These are phyloP conservation scores for Eledona agricola DNA, from an alignment of 2,888 invertebrate genomes.

Conservation along the genomic window DNA sequence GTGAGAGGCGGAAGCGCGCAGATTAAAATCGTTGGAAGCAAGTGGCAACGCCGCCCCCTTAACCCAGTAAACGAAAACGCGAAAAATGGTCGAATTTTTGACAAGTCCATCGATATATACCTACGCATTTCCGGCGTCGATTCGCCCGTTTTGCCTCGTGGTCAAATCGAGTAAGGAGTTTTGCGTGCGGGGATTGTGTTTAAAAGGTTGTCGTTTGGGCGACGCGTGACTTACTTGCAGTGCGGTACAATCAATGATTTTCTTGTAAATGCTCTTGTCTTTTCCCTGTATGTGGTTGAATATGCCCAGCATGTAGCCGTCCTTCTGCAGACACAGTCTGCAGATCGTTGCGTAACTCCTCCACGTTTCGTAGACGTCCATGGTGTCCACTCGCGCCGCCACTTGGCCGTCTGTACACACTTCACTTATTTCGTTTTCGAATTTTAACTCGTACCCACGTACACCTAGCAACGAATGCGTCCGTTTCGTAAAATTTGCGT, in stretches of 20 bases:
- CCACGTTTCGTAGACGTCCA: slow-evolving; percentile 61
- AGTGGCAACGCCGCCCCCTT: slow-evolving; percentile 17
- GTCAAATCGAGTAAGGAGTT: too few relatives aligned
- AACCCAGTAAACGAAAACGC: background rate
- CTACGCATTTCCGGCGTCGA: too few relatives aligned
- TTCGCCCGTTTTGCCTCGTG: too few relatives aligned
- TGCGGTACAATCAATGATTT: slow-evolving; percentile 62
- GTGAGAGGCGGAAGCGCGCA: too few relatives aligned
- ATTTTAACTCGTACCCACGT: slow-evolving; percentile 31
- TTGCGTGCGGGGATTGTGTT: too few relatives aligned
- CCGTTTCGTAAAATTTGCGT: slow-evolving; percentile 24
- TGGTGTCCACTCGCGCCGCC: slow-evolving; percentile 25
- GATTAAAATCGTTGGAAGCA: background rate
- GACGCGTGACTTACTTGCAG: slow-evolving; percentile 59
- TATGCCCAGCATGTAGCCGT: slow-evolving; percentile 70
- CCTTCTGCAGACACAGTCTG: slow-evolving; percentile 72
- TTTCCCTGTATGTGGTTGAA: slow-evolving; percentile 66
- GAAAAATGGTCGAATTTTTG: slow-evolving; percentile 22
- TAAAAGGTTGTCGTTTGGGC: too few relatives aligned
- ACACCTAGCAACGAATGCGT: slow-evolving; percentile 44
- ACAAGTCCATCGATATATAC: slow-evolving; percentile 6
- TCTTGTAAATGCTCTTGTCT: slow-evolving; percentile 62
- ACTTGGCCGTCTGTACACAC: slow-evolving; percentile 12
- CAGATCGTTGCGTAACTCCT: slow-evolving; percentile 72
- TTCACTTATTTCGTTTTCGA: slow-evolving; percentile 7